phyloP scores from a whole-genome alignment of 2,113 vertebrate genomes.

The Gadus chalcogrammus region DNA sequence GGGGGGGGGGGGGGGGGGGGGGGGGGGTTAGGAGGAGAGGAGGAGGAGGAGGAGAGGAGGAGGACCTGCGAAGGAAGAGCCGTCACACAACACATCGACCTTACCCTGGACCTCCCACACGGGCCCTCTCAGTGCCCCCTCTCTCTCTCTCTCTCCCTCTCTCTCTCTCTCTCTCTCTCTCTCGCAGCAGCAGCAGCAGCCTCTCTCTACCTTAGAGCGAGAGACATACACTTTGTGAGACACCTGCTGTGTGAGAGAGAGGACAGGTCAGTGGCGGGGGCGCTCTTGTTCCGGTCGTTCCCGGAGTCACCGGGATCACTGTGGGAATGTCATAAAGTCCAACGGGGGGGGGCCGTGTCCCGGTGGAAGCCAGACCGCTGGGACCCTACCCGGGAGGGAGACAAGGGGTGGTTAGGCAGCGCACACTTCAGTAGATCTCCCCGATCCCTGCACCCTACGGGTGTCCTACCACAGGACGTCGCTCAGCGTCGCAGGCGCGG shows the following conservation, averaged over 20 bases:
- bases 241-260: conserved; percentile 95
- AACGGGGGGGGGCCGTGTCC: too few species aligned
- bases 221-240: conserved; percentile 95
- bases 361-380: too few species aligned
- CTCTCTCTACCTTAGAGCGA: conserved; percentile 77
- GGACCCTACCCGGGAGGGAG: too few species aligned
- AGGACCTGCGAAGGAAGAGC: conserved; percentile 75
- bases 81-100: conserved; percentile 87
- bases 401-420: too few species aligned
- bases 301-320: too few species aligned
- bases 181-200: conserved; percentile 36
- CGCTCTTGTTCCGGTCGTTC: too few species aligned
- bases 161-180: too few species aligned
- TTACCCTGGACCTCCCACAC: conserved; percentile 92
- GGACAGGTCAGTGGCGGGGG: conserved; percentile 78
- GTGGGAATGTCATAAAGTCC: too few species aligned
- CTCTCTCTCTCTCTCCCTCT: conserved; percentile 33
- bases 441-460: too few species aligned
- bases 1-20: conserved; percentile 54
- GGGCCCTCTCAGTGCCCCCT: conserved; percentile 73
- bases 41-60: conserved; percentile 54
- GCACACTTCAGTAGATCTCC: too few species aligned
- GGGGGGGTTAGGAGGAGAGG: conserved; percentile 63
- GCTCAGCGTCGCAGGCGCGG: too few species aligned
- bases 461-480: too few species aligned